Conservation (phyloP, 2,113 vertebrate species). For the Pelmatolapia mariae region DNA sequence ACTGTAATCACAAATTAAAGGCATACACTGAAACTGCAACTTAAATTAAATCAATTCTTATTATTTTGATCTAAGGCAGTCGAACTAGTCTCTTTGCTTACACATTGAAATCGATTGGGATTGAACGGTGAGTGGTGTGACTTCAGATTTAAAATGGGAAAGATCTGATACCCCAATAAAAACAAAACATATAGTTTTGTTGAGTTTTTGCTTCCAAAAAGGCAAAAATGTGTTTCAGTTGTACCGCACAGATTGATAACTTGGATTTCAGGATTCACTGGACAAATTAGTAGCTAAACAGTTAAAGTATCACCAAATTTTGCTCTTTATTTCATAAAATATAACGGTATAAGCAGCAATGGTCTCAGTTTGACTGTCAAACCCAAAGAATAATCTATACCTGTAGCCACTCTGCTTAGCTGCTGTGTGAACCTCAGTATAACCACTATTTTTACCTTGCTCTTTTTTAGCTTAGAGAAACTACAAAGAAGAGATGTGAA, state of each 20-base stretch:
- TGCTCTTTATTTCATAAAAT: neutral
- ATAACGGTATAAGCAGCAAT: neutral
- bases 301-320: neutral
- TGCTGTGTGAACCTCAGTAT: neutral
- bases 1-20: neutral
- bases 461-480: neutral
- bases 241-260: neutral
- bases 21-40: neutral
- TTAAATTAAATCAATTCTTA: neutral
- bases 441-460: neutral
- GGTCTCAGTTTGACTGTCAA: neutral
- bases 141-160: neutral
- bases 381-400: neutral
- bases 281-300: neutral
- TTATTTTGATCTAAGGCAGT: neutral
- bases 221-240: neutral
- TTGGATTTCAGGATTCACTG: accelerated
- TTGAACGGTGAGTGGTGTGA: neutral
- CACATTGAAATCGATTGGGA: neutral
- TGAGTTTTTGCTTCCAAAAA: neutral
- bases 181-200: neutral
- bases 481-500: neutral
- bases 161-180: neutral
- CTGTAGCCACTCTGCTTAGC: neutral
- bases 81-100: neutral